Base-by-base conservation (phyloP, 2,113 vertebrate genomes). In the Aphelocoma coerulescens region DNA sequence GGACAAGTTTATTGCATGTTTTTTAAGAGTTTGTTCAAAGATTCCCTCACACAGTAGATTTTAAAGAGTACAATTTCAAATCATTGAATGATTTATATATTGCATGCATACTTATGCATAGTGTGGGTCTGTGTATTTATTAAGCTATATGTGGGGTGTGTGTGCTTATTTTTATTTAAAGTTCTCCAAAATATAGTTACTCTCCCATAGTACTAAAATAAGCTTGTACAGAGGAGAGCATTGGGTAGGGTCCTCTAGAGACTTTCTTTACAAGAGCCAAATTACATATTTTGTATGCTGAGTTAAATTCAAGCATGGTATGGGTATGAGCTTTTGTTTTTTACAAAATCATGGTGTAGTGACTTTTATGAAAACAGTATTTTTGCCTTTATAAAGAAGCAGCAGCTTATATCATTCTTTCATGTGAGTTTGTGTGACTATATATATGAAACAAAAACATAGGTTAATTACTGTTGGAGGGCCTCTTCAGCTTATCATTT, bases 121-220 rank as follows among this genome's bases (percentile, higher is more conserved):
- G 46, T 4, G 3, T 35, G 9, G 23, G 19, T 32, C 27, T 78
- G 35, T 51, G 49, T 61, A 39, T 44, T 79, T 69, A 55, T 37
- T 5, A 23, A 43, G 19, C 11, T 51, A 7, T 48, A 1, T 44
- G 6, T 28, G 4, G 3, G 4, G 3, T 32, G 1, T 39, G 6
- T 51, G 7, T 61, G 11, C 15, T 78, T 81, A 13, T 28, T 81
- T 90, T 81, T 61, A 55, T 41, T 59, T 91, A 9, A 63, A 88
- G 26, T 88, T 63, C 27, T 68, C 41, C 33, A 66, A 92, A 85
- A 61, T 33, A 55, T 1, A 46, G 27, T 30, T 67, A 75, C 24
- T 57, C 14, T 82, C 48, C 48, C 10, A 39, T 14, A 52, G 39
- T 58, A 79, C 35, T 43, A 85, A 59, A 93, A 85, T 39, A 59